Evolutionary conservation across 1,140 invertebrate genomes (phyloP).

Genomic region (Heterodera carotae): DNA sequence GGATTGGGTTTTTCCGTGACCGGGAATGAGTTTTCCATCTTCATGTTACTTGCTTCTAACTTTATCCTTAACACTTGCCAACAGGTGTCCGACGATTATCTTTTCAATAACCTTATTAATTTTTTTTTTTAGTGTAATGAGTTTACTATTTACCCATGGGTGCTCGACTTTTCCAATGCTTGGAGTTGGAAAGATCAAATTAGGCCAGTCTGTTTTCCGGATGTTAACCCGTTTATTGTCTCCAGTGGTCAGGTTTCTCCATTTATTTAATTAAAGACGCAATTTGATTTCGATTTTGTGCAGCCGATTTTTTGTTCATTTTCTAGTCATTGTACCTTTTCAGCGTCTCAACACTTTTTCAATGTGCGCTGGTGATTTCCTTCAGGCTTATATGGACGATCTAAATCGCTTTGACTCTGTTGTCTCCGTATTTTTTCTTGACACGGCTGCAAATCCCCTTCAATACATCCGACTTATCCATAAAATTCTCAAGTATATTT

Average conservation of each 20-base stretch:
- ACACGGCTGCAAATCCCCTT: slow-evolving; percentile 93
- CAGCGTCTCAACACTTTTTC: slow-evolving; percentile 78
- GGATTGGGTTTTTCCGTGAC: slow-evolving; percentile 84
- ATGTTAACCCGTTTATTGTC: slow-evolving; percentile 75
- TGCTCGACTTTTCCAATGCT: slow-evolving; percentile 89
- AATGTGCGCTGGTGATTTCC: slow-evolving; percentile 91
- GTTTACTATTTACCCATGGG: slow-evolving; percentile 84
- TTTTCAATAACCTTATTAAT: slow-evolving; percentile 52
- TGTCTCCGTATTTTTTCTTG: slow-evolving; percentile 95
- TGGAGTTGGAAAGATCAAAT: slow-evolving; percentile 79
- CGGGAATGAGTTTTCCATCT: slow-evolving; percentile 95
- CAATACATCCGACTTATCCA: slow-evolving; percentile 92
- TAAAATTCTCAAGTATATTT: slow-evolving; percentile 75
- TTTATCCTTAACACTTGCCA: slow-evolving; percentile 53
- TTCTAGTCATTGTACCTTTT: too few species aligned
- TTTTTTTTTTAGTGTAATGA: slow-evolving; percentile 67
- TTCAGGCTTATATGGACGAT: slow-evolving; percentile 73
- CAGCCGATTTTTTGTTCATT: too few species aligned
- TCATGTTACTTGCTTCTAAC: slow-evolving; percentile 83
- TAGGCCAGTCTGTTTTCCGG: slow-evolving; percentile 76
- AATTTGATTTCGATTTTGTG: too few species aligned
- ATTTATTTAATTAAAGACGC: too few species aligned
- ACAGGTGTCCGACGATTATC: slow-evolving; percentile 31
- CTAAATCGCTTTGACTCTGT: slow-evolving; percentile 84
- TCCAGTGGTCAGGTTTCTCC: background rate